phyloP scores from a whole-genome alignment of 2,888 invertebrate genomes.

The Chrysotoxum bicinctum region DNA sequence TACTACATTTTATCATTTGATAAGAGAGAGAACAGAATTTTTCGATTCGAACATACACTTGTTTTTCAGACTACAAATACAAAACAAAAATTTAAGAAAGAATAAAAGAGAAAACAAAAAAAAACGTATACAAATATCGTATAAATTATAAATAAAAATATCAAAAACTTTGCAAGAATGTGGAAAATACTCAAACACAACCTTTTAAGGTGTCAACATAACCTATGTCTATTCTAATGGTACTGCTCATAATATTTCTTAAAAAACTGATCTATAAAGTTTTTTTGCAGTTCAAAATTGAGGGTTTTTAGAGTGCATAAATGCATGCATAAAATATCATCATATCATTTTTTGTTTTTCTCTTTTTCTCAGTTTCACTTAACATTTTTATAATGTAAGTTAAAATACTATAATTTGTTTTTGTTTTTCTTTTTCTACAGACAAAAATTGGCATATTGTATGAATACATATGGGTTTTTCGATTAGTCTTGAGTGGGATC shows the following conservation, averaged over 20 bases:
- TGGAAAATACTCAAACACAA: conserved; percentile 2
- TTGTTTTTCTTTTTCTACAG: conserved; percentile 22
- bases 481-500: conserved; percentile 64
- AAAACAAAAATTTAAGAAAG: neutral
- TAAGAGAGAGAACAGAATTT: conserved; percentile 24
- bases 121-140: neutral
- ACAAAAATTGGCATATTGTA: conserved; percentile 62
- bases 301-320: neutral
- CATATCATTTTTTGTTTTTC: neutral
- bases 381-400: conserved; percentile 15
- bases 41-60: neutral
- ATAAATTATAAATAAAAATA: neutral
- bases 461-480: conserved; percentile 15
- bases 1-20: conserved; percentile 12
- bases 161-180: conserved; percentile 22
- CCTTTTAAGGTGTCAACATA: conserved; percentile 1
- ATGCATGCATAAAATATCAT: conserved; percentile 43
- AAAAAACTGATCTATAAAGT: neutral
- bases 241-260: neutral
- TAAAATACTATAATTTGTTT: conserved; percentile 28
- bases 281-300: neutral
- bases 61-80: neutral
- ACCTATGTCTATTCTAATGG: conserved; percentile 4
- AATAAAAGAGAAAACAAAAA: neutral
- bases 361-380: neutral